Evolutionary conservation across 2,888 invertebrate species (phyloP), one percentile per base, ranked within the genome.

Genomic region (Elysia crispata): DNA sequence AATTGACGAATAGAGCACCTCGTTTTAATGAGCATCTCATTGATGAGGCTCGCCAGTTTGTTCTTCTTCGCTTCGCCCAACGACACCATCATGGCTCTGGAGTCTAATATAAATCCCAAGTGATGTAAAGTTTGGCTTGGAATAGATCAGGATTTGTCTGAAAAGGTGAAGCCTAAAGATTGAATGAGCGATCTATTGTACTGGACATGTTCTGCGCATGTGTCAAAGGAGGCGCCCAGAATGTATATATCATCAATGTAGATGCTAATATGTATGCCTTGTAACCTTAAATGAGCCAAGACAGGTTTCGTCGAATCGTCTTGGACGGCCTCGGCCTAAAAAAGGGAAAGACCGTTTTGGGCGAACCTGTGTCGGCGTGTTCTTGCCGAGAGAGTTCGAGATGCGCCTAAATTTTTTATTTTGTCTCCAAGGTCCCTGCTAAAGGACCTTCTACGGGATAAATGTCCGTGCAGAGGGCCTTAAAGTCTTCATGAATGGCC

Each of bases 391-490:
- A 6, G 41, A 41, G 3, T 41, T 41, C 3, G 41, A 3, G 41
- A 41, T 41, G 11, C 41, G 15, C 5, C 11, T 5, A 25, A 6
- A 15, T 5, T 13, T 25, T 60, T 60, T 5, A 60, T 15, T 13
- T 60, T 60, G 6, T 60, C 60, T 31, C 25, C 62, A 23, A 60
- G 41, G 6, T 30, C 62, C 8, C 20, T 25, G n/a, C 57, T 74
- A 20, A 80, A 70, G 23, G 33, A 33, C 49, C 74, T 49, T 60
- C 72, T 62, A 80, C 64, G 41, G 62, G 30, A 70, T 70, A 33
- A n/a, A 3, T 23, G 1, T 20, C 75, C 64, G 15, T 79, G 79
- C 64, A 73, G 11, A 41, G 41, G 11, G 5, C 41, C 11, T 41
- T 41, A 41, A 41, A 41, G 3, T 41, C 41, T 11, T 41, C 41